Conservation (phyloP, 2,113 vertebrate genomes). For the Galbula dea region DNA sequence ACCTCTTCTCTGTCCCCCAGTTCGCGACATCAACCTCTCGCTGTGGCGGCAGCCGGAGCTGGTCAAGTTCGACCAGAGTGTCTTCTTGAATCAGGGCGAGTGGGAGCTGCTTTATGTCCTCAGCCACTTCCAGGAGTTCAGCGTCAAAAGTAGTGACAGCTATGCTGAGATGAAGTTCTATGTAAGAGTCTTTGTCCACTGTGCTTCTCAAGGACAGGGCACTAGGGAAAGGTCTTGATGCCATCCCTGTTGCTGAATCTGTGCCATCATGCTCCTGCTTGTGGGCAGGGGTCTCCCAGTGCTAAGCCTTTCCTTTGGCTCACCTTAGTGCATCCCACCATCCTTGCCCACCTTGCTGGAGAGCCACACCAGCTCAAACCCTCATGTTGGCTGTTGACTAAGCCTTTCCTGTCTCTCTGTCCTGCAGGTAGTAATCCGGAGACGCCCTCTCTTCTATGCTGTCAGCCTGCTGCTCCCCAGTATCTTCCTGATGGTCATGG, state of each 20-base stretch:
- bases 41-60: constrained; percentile 87
- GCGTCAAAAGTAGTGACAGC: constrained; percentile 78
- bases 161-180: constrained; percentile 97
- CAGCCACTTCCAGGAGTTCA: constrained; percentile 85
- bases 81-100: constrained; percentile 98
- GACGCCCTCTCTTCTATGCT: constrained; percentile 91
- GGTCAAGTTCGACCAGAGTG: constrained; percentile 83
- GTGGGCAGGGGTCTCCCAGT: background rate
- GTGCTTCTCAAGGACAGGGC: accelerated
- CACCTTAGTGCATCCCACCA: background rate
- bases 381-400: accelerated
- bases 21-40: constrained; percentile 94
- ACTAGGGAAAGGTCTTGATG: background rate
- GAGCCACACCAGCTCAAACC: background rate
- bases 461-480: constrained; percentile 94
- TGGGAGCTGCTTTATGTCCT: constrained; percentile 95
- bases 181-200: constrained; percentile 66
- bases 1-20: constrained; percentile 55
- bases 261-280: background rate
- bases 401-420: background rate
- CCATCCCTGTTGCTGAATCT: background rate
- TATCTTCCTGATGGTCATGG: constrained; percentile 96
- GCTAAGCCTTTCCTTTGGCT: background rate
- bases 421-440: constrained; percentile 89
- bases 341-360: background rate